A percentile compares a stretch with the other conserved stretches of the same genome.
Evolutionary conservation across 1,140 invertebrate genomes (phyloP).

Genomic region (Wasmannia auropunctata): DNA sequence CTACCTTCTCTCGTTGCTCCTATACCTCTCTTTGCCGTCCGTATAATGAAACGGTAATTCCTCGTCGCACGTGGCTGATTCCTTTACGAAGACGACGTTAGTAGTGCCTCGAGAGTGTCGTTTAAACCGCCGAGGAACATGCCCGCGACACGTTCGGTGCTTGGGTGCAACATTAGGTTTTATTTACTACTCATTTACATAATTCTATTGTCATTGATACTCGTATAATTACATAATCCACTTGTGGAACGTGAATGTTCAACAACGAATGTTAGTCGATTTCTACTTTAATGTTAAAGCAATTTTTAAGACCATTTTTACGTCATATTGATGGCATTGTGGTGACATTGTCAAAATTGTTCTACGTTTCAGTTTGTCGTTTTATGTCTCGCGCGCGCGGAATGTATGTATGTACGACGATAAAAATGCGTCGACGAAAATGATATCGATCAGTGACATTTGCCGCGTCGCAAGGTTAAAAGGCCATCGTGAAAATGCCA

Average conservation of each 20-base stretch:
- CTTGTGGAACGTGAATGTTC: background rate
- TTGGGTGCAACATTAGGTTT: background rate
- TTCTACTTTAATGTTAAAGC: background rate
- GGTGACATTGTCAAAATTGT: slow-evolving; percentile 12
- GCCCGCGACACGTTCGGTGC: slow-evolving; percentile 14
- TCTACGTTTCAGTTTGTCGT: background rate
- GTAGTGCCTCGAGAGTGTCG: slow-evolving; percentile 23
- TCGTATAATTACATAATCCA: background rate
- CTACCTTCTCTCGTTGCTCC: slow-evolving; percentile 47
- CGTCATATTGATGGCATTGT: background rate
- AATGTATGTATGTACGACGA: background rate
- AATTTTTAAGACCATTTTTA: background rate
- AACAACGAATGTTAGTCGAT: background rate
- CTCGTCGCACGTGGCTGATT: slow-evolving; percentile 67
- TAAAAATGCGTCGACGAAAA: slow-evolving; percentile 46
- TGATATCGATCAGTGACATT: slow-evolving; percentile 54
- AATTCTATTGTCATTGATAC: slow-evolving; percentile 5
- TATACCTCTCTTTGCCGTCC: slow-evolving; percentile 52
- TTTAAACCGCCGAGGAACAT: slow-evolving; percentile 47
- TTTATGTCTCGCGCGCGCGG: background rate
- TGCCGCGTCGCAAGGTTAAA: slow-evolving; percentile 45
- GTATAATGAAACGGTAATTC: slow-evolving; percentile 74
- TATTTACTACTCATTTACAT: background rate
- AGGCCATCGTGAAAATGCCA: slow-evolving; percentile 23
- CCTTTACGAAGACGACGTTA: slow-evolving; percentile 58